Evolutionary conservation across 2,888 invertebrate species (phyloP), one percentile per base, ranked within the genome.

Genomic region (Stictocephala bisonia): DNA sequence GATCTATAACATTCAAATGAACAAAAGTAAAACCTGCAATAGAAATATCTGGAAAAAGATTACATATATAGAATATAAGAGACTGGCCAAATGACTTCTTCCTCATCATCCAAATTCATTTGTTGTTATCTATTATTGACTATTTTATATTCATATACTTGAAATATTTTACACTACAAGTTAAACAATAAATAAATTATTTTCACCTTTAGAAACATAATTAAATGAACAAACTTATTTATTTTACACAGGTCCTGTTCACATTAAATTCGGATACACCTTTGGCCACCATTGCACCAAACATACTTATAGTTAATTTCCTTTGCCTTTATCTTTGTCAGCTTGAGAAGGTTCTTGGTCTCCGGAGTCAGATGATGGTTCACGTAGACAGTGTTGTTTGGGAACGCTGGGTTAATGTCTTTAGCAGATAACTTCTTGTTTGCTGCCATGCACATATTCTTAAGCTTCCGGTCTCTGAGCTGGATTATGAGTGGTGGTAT

Each of bases 311-410:
- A 44, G 44, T 44, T 44, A 3, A 13, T 11, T 44, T 44, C 11
- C 44, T 44, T 44, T 15, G 44, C 44, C 44, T 44, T 44, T 44
- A 44, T 11, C 13, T 44, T 44, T 3, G 11, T 44, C 3, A 44
- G 44, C 11, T 18, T 44, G 44, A 44, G 44, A 6, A 44, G 11
- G 3, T 44, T 44, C 44, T 44, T 44, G 11, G 44, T 44, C 18
- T 44, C 44, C 44, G 44, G 44, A 44, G 44, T 44, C 3, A 44
- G 44, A 44, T 44, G 44, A 18, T 44, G 15, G 44, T 44, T 44
- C 11, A 44, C 44, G 18, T 13, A 44, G 3, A 44, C 44, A 6
- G 6, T 9, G 35, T 35, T 6, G 35, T 35, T 11, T 11, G n/a
- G n/a, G n/a, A n/a, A n/a, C n/a, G n/a, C n/a, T n/a, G n/a, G n/a